These are phyloP conservation scores for Aurelia coerulea DNA, from an alignment of 30 jellyfish, hydroid and myxozoan genomes.

Conservation along the genomic window DNA sequence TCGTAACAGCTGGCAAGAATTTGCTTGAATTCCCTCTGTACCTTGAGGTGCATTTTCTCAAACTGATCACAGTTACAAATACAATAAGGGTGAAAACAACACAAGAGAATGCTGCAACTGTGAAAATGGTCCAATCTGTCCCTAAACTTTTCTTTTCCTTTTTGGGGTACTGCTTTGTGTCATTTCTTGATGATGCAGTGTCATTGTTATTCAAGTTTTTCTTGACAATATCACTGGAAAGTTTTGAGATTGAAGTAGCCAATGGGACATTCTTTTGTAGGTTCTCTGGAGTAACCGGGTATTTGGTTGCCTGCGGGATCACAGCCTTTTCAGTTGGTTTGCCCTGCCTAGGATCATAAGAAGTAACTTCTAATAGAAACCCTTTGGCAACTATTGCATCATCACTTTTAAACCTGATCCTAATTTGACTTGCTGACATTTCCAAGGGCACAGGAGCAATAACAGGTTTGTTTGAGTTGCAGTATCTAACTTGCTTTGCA, in stretches of 20 bases:
- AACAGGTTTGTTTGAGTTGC: slow-evolving; percentile 60
- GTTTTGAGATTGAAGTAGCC: neutral
- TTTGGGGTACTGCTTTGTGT: neutral
- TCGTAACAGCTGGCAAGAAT: slow-evolving; percentile 32
- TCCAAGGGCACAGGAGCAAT: slow-evolving; percentile 6
- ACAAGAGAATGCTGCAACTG: slow-evolving; percentile 73
- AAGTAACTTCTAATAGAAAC: slow-evolving; percentile 29
- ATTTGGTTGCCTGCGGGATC: neutral
- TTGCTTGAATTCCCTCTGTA: slow-evolving; percentile 23
- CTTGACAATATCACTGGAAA: neutral
- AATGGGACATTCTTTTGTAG: neutral
- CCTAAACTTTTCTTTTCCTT: slow-evolving; percentile 25
- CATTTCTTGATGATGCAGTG: neutral
- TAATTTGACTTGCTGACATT: neutral
- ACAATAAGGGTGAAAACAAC: slow-evolving; percentile 58
- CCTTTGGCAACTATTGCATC: slow-evolving; percentile 70
- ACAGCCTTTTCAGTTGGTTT: slow-evolving; percentile 28
- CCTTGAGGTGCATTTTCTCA: slow-evolving; percentile 45
- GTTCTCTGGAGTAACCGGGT: neutral
- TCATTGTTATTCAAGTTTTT: neutral
- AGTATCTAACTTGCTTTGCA: slow-evolving; percentile 2
- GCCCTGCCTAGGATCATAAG: slow-evolving; percentile 45
- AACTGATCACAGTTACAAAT: slow-evolving; percentile 52
- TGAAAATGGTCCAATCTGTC: slow-evolving; percentile 73
- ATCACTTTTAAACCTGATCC: slow-evolving; percentile 62